Conservation (phyloP, 2,797 vertebrate genomes). For the Manis crassicaudata region DNA sequence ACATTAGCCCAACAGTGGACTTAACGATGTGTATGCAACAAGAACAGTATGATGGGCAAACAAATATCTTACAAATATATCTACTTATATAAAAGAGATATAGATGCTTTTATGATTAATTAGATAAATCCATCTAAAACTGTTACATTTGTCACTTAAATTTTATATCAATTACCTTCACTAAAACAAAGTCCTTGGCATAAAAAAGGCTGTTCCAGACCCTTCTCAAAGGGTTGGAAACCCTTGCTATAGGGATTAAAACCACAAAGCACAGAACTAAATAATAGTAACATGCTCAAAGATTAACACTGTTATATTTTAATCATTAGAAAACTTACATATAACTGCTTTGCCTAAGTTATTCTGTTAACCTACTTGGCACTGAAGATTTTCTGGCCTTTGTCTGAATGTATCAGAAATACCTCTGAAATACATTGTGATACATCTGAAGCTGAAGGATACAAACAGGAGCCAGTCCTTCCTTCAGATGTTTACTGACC, state of each 20-base stretch:
- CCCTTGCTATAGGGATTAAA: neutral
- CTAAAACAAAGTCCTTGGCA: neutral
- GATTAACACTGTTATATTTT: neutral
- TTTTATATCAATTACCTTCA: neutral
- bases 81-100: neutral
- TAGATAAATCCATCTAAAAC: neutral
- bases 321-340: neutral
- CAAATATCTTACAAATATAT: neutral
- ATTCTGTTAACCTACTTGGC: neutral
- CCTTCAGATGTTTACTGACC: too few relatives aligned
- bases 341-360: neutral
- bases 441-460: neutral
- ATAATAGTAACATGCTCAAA: neutral
- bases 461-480: neutral
- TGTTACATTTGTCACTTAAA: neutral
- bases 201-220: neutral
- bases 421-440: neutral
- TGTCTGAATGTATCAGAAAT: neutral
- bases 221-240: neutral
- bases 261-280: neutral
- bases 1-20: neutral
- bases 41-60: neutral
- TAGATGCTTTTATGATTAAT: neutral
- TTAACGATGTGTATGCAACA: neutral
- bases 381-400: neutral